Percentiles rank a stretch among this genome's conserved stretches.
phyloP scores from a whole-genome alignment of 1,140 invertebrate genomes.

The Lethrus apterus region DNA sequence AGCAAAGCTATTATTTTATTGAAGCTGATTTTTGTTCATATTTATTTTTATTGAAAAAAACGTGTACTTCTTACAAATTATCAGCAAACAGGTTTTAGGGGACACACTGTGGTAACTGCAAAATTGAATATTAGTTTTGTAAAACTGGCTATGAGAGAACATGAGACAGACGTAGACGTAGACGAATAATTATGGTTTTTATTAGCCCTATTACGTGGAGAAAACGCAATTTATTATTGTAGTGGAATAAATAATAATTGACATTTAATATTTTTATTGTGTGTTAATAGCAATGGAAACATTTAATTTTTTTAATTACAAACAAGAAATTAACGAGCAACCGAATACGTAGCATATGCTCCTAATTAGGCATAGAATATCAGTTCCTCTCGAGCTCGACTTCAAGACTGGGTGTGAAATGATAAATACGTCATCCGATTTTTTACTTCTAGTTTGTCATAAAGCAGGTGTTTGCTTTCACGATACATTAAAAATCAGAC shows the following conservation, averaged over 20 bases:
- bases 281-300: constrained; percentile 6
- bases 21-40: too few species aligned
- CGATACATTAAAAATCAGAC: constrained; percentile 15
- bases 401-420: constrained; percentile 13
- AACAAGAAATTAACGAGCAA: constrained; percentile 12
- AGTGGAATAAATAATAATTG: too few species aligned
- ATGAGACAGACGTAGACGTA: too few species aligned
- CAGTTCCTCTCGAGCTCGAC: constrained; percentile 18
- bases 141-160: too few species aligned
- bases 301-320: too few species aligned
- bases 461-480: constrained; percentile 10
- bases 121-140: background rate
- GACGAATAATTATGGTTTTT: too few species aligned
- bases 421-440: constrained; percentile 3
- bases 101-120: background rate
- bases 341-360: constrained; percentile 19
- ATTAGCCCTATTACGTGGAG: too few species aligned
- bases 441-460: background rate
- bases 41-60: too few species aligned
- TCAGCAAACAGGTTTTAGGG: background rate
- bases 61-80: too few species aligned
- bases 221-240: background rate
- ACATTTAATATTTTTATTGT: constrained; percentile 11
- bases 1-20: too few species aligned
- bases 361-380: constrained; percentile 25